These are phyloP conservation scores for Austrofundulus limnaeus DNA, from an alignment of 2,113 vertebrate genomes.

Conservation along the genomic window DNA sequence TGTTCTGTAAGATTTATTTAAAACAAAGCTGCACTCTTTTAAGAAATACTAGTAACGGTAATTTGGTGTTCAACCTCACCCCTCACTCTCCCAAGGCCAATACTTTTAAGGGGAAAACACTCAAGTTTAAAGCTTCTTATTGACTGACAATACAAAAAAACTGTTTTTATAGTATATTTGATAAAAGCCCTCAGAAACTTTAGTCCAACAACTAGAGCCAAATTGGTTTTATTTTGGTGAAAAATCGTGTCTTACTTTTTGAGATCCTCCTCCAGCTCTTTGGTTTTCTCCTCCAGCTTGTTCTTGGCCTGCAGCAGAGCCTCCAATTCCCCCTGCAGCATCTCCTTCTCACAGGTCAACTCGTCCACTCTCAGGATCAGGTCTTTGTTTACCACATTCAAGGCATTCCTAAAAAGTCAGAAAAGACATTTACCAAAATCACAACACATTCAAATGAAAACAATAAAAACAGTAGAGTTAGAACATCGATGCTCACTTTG, in stretches of 20 bases:
- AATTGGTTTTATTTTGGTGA: background rate
- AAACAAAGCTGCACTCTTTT: too few species aligned
- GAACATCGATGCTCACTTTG: slow-evolving; percentile 85
- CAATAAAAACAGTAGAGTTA: background rate
- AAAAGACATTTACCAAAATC: background rate
- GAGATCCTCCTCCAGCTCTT: slow-evolving; percentile 93
- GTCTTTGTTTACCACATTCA: slow-evolving; percentile 99
- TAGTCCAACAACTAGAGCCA: too few species aligned
- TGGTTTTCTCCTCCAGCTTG: slow-evolving; percentile 88
- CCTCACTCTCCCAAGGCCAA: too few species aligned
- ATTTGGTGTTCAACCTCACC: too few species aligned
- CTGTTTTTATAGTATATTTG: background rate
- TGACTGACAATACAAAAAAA: background rate
- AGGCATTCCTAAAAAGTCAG: slow-evolving; percentile 85
- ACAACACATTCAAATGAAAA: background rate
- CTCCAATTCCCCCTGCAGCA: slow-evolving; percentile 90
- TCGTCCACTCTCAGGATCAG: slow-evolving; percentile 96
- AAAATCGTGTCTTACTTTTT: slow-evolving; percentile 79
- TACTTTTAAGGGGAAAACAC: too few species aligned
- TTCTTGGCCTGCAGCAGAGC: slow-evolving; percentile 86
- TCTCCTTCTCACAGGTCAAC: slow-evolving; percentile 92
- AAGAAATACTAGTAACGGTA: too few species aligned
- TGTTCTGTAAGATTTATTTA: too few species aligned
- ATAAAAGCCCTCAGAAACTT: too few species aligned
- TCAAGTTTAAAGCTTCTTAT: background rate